Percentiles rank a stretch among this genome's conserved stretches.
Evolutionary conservation across 2,888 invertebrate genomes (phyloP).

Genomic region (Drosophila neotestacea): DNA sequence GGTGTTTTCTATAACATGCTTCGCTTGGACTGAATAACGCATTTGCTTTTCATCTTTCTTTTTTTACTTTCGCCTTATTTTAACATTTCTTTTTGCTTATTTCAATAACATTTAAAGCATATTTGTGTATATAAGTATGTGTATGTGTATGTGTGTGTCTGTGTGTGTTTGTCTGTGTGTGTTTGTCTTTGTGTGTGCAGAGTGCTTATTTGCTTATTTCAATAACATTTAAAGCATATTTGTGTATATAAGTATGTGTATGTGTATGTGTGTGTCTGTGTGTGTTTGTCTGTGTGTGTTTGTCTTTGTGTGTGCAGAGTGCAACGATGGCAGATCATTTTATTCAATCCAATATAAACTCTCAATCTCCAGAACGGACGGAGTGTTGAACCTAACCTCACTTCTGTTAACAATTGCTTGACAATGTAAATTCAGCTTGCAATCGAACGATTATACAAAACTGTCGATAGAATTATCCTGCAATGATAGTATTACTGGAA

Average conservation of each 20-base stretch:
- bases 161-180: conserved; percentile 15
- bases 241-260: conserved; percentile 12
- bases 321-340: neutral
- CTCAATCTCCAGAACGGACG: conserved; percentile 50
- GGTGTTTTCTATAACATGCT: conserved; percentile 81
- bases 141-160: conserved; percentile 12
- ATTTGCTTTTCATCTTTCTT: conserved; percentile 14
- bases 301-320: conserved; percentile 28
- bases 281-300: too few species aligned
- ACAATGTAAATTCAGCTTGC: neutral
- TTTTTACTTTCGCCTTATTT: neutral
- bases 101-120: conserved; percentile 65
- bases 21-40: conserved; percentile 60
- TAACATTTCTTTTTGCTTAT: conserved; percentile 18
- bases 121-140: conserved; percentile 17
- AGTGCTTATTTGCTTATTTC: conserved; percentile 28
- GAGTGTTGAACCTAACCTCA: conserved; percentile 45
- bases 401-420: conserved; percentile 1
- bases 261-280: too few species aligned
- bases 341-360: conserved; percentile 1
- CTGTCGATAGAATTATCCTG: neutral
- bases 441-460: conserved; percentile 2
- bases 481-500: neutral
- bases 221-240: conserved; percentile 65
- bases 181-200: conserved; percentile 25